Evolutionary conservation across 2,797 vertebrate species (phyloP).

Genomic region (Tragelaphus oryx): DNA sequence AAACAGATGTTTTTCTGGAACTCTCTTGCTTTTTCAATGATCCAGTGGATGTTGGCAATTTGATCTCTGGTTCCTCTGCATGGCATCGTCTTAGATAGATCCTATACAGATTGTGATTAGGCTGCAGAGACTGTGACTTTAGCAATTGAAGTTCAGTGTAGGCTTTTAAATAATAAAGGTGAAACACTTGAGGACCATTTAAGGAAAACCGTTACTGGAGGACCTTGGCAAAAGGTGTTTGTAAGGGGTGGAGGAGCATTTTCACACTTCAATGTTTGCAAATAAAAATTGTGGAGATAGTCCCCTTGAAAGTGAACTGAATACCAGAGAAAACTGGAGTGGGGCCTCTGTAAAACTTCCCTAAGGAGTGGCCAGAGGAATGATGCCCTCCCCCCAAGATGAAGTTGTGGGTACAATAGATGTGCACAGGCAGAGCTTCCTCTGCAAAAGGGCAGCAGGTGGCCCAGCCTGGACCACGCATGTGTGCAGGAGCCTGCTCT

Average conservation of each 20-base stretch:
- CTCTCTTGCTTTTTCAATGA: background rate
- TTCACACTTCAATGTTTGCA: too few species aligned
- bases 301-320: background rate
- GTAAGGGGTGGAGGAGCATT: too few species aligned
- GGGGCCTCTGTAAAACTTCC: background rate
- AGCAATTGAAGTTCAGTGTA: background rate
- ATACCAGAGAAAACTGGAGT: background rate
- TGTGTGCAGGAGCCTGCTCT: background rate
- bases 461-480: background rate
- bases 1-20: background rate
- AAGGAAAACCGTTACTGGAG: background rate
- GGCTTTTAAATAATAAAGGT: background rate
- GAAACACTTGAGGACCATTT: background rate
- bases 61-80: background rate
- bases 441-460: background rate
- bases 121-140: background rate
- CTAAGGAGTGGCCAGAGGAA: background rate
- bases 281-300: too few species aligned
- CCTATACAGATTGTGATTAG: background rate
- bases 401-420: background rate
- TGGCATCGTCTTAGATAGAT: background rate
- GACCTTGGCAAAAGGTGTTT: background rate
- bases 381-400: background rate
- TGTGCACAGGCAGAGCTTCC: background rate
- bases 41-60: background rate